These are phyloP conservation scores for Hypselothyrea guttata DNA, from an alignment of 2,888 invertebrate genomes.

Conservation along the genomic window DNA sequence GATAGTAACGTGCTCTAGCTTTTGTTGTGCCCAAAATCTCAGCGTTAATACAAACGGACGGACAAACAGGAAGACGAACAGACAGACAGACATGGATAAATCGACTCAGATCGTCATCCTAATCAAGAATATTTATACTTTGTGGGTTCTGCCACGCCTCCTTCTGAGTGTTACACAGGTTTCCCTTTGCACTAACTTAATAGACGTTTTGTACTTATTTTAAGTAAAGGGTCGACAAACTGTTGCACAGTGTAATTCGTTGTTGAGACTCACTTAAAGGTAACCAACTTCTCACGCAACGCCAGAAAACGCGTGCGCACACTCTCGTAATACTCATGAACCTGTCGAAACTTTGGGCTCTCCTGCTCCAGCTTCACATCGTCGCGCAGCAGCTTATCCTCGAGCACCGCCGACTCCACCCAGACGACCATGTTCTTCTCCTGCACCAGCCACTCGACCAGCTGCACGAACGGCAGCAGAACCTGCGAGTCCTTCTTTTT, in stretches of 20 bases:
- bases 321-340: slow-evolving; percentile 55
- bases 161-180: too few relatives aligned
- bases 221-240: too few relatives aligned
- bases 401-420: slow-evolving; percentile 94
- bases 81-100: too few relatives aligned
- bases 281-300: slow-evolving; percentile 92
- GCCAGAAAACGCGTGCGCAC: slow-evolving; percentile 86
- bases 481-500: slow-evolving; percentile 97
- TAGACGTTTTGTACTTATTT: too few relatives aligned
- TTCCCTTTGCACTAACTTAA: too few relatives aligned
- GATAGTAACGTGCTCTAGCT: too few relatives aligned
- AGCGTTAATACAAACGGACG: too few relatives aligned
- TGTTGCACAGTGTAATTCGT: not conserved
- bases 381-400: slow-evolving; percentile 90
- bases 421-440: slow-evolving; percentile 98
- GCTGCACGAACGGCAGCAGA: slow-evolving; percentile 94
- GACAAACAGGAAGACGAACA: too few relatives aligned
- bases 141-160: too few relatives aligned
- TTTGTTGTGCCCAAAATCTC: too few relatives aligned
- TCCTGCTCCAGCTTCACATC: slow-evolving; percentile 84
- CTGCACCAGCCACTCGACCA: slow-evolving; percentile 96
- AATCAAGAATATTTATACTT: too few relatives aligned
- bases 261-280: slow-evolving; percentile 83
- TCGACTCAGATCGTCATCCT: too few relatives aligned
- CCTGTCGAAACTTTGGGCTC: slow-evolving; percentile 59